Evolutionary conservation across 2,113 vertebrate species (phyloP).

Genomic region (Calyptommatus sinebrachiatus): DNA sequence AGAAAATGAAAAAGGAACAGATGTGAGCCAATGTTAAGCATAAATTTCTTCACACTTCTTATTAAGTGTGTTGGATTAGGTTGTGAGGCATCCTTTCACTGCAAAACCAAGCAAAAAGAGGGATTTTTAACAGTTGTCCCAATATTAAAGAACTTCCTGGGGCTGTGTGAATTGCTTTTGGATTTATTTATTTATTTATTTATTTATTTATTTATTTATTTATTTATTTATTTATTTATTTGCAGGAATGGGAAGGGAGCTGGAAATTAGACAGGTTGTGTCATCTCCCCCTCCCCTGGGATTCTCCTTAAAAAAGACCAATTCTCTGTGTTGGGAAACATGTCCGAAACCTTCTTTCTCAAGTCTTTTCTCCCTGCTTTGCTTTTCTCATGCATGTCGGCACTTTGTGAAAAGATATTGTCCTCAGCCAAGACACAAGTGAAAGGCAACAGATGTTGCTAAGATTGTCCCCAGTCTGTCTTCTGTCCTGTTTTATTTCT

Average conservation of each 20-base stretch:
- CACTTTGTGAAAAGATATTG: slow-evolving; percentile 68
- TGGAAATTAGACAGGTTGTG: slow-evolving; percentile 27
- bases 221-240: too few relatives aligned
- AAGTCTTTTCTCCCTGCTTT: slow-evolving; percentile 47
- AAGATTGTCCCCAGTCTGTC: slow-evolving; percentile 65
- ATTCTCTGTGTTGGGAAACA: slow-evolving; percentile 64
- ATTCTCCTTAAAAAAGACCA: slow-evolving; percentile 56
- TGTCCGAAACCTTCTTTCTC: slow-evolving; percentile 50
- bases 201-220: too few relatives aligned
- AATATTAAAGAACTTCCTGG: slow-evolving; percentile 49
- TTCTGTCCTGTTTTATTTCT: slow-evolving; percentile 65
- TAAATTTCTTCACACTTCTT: slow-evolving; percentile 58
- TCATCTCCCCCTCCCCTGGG: slow-evolving; percentile 45
- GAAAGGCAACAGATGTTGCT: slow-evolving; percentile 83
- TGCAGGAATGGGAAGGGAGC: slow-evolving; percentile 19
- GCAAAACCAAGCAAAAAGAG: slow-evolving; percentile 49
- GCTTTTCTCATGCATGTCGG: slow-evolving; percentile 60
- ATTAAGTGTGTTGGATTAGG: slow-evolving; percentile 41
- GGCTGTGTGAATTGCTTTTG: slow-evolving; percentile 59
- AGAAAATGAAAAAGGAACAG: slow-evolving; percentile 60
- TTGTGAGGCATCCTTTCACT: slow-evolving; percentile 50
- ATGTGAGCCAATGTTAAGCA: slow-evolving; percentile 41
- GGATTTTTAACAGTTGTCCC: slow-evolving; percentile 50
- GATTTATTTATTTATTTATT: too few relatives aligned
- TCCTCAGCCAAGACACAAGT: slow-evolving; percentile 65